These are phyloP conservation scores for Hyla sarda DNA, from an alignment of 2,113 vertebrate species.

Conservation along the genomic window DNA sequence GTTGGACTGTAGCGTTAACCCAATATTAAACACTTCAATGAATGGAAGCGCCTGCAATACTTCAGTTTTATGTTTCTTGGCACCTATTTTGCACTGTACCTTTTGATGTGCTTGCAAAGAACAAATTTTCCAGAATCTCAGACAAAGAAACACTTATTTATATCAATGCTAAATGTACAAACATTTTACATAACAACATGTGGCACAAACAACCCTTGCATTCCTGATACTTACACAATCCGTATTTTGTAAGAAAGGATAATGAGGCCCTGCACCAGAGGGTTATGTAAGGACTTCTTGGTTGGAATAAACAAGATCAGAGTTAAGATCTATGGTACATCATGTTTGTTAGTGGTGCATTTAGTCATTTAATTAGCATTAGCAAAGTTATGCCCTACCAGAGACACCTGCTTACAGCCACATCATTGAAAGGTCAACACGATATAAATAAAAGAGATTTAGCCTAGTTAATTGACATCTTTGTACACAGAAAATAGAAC, in stretches of 20 bases:
- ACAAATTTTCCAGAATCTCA: constrained; percentile 32
- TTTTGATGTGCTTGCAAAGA: constrained; percentile 45
- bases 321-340: not conserved
- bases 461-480: constrained; percentile 2
- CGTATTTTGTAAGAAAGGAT: constrained; percentile 32
- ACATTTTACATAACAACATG: constrained; percentile 41
- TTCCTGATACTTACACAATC: constrained; percentile 14
- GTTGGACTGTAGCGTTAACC: constrained; percentile 51
- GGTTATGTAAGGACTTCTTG: constrained; percentile 27
- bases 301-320: constrained; percentile 2
- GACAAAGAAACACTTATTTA: constrained; percentile 51
- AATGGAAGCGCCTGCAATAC: constrained; percentile 49
- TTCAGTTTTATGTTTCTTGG: constrained; percentile 54
- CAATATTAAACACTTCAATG: constrained; percentile 56
- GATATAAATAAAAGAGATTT: constrained; percentile 16
- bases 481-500: not conserved
- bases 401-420: constrained; percentile 28
- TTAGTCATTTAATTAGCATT: constrained; percentile 32
- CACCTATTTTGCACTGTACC: constrained; percentile 25
- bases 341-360: not conserved
- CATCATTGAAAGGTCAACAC: constrained; percentile 28
- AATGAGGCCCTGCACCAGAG: constrained; percentile 14
- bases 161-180: constrained; percentile 40
- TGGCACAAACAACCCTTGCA: not conserved
- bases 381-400: not conserved